Percentiles rank a stretch among this genome's conserved stretches.
Evolutionary conservation across 2,888 invertebrate genomes (phyloP).

Genomic region (Aporophyla lueneburgensis): DNA sequence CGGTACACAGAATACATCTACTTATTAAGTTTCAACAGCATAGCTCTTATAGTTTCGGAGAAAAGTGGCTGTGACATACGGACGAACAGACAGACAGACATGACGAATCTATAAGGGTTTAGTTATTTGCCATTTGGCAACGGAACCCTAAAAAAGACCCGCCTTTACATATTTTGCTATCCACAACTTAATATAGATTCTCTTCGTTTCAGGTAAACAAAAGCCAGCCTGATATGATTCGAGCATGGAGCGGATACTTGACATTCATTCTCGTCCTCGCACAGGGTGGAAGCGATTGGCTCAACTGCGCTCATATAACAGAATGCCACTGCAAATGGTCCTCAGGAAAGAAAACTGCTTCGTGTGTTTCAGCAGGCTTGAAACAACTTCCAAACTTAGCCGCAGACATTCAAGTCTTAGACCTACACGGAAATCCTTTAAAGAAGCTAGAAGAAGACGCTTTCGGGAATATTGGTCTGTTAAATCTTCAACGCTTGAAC

Average conservation of each 20-base stretch:
- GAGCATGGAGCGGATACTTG: slow-evolving; percentile 80
- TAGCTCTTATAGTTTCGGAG: too few species aligned
- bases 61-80: too few species aligned
- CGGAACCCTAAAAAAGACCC: too few species aligned
- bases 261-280: slow-evolving; percentile 77
- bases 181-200: slow-evolving; percentile 23
- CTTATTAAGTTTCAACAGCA: too few species aligned
- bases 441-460: slow-evolving; percentile 93
- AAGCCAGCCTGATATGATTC: slow-evolving; percentile 71
- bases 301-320: slow-evolving; percentile 93
- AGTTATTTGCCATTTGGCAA: too few species aligned
- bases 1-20: too few species aligned
- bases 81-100: too few species aligned
- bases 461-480: slow-evolving; percentile 94
- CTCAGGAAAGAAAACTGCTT: slow-evolving; percentile 96
- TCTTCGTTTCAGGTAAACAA: slow-evolving; percentile 82
- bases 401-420: slow-evolving; percentile 92
- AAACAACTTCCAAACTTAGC: slow-evolving; percentile 92
- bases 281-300: slow-evolving; percentile 93
- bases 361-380: slow-evolving; percentile 95
- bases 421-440: slow-evolving; percentile 95
- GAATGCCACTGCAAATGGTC: slow-evolving; percentile 98
- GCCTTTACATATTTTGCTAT: background rate
- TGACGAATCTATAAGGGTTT: too few species aligned
- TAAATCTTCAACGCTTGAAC: slow-evolving; percentile 96